phyloP scores from a whole-genome alignment of 2,113 vertebrate genomes.

The Nesoenas mayeri region DNA sequence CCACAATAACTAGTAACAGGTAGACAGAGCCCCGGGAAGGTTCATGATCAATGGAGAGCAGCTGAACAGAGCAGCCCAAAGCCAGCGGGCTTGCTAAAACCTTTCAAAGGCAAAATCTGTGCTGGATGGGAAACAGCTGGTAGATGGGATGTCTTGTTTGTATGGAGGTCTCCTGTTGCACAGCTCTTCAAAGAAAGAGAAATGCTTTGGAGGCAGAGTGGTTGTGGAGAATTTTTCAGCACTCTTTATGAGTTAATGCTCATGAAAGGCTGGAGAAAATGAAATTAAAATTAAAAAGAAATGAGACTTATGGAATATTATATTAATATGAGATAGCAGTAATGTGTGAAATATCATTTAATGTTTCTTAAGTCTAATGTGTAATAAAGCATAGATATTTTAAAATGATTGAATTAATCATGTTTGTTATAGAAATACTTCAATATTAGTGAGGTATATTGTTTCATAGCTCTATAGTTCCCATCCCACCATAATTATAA shows the following conservation, averaged over 20 bases:
- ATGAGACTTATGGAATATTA: neutral
- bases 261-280: neutral
- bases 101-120: constrained; percentile 17
- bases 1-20: neutral
- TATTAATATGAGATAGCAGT: neutral
- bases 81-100: neutral
- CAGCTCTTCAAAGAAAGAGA: neutral
- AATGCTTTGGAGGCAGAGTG: neutral
- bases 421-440: neutral
- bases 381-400: neutral
- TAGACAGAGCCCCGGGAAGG: neutral
- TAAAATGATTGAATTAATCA: neutral
- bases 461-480: neutral
- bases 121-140: constrained; percentile 28
- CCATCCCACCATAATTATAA: neutral
- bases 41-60: constrained; percentile 38
- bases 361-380: neutral
- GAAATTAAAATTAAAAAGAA: neutral
- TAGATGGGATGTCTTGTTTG: neutral
- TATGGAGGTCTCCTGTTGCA: neutral
- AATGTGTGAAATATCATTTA: neutral
- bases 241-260: neutral
- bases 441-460: neutral
- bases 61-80: constrained; percentile 23
- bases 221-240: neutral